Percentiles rank a stretch among this genome's conserved stretches.
Evolutionary conservation across 92 coral and sea anemone species (phyloP).

Genomic region (Parazoanthus darwini): DNA sequence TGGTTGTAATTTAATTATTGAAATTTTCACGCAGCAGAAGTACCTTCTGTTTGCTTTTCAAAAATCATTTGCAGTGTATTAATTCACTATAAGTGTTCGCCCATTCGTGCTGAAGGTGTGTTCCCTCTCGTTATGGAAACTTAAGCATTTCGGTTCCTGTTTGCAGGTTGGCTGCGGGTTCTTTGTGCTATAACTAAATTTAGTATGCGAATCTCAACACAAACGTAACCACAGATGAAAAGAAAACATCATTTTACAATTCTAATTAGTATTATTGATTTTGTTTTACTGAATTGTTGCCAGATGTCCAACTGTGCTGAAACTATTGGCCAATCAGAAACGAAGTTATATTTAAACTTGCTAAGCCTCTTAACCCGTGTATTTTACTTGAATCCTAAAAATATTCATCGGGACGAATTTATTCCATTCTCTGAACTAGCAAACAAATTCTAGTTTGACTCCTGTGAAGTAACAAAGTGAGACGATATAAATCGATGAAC

Average conservation of each 20-base stretch:
- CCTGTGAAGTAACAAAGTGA: no score
- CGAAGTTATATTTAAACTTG: conserved; percentile 1
- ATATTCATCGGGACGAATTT: background rate
- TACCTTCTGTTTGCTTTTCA: no score
- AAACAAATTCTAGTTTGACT: background rate
- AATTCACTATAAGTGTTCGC: no score
- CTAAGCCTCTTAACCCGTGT: background rate
- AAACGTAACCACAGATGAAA: background rate
- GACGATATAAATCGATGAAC: conserved; percentile 22
- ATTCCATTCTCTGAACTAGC: background rate
- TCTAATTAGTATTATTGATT: background rate
- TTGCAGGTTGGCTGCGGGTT: background rate
- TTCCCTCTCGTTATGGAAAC: no score
- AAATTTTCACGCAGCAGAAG: no score
- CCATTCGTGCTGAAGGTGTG: background rate
- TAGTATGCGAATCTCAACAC: background rate
- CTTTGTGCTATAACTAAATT: no score
- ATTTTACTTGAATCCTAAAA: background rate
- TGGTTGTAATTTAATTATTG: no score
- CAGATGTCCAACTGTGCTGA: conserved; percentile 18
- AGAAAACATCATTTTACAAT: background rate
- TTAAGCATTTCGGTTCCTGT: no score
- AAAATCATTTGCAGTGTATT: no score
- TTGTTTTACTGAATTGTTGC: conserved; percentile 14
- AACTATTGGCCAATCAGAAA: conserved; percentile 34